Evolutionary conservation across 2,888 invertebrate genomes (phyloP).

Genomic region (Lepidochrysops patricia): DNA sequence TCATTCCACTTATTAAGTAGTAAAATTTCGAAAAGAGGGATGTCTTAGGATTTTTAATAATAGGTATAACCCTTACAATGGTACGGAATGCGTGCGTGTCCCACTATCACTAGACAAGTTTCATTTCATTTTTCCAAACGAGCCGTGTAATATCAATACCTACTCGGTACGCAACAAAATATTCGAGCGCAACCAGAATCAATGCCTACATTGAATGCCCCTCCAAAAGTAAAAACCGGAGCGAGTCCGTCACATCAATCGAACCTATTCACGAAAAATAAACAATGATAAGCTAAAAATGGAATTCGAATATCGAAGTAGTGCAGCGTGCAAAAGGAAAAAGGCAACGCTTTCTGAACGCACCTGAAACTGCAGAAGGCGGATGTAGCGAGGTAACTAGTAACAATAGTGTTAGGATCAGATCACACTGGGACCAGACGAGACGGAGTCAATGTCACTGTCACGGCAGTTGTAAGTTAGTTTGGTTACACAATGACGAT

Average conservation of each 20-base stretch:
- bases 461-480: no score
- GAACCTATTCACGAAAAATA: conserved; percentile 1
- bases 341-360: conserved; percentile 39
- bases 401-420: conserved; percentile 38
- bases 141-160: no score
- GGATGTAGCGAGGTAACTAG: conserved; percentile 43
- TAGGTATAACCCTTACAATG: no score
- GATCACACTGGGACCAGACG: no score
- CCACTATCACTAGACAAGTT: no score
- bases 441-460: no score
- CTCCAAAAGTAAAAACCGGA: background rate
- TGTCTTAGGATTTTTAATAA: no score
- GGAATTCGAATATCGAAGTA: conserved; percentile 27
- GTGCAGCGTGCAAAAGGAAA: conserved; percentile 39
- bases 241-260: background rate
- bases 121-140: background rate
- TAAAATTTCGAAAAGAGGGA: no score
- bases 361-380: conserved; percentile 50
- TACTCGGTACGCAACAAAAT: background rate
- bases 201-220: background rate
- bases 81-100: no score
- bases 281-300: conserved; percentile 7
- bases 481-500: no score
- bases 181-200: background rate
- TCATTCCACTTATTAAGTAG: no score